Evolutionary conservation across 2,888 invertebrate genomes (phyloP).

Genomic region (Teleiodes luculella): DNA sequence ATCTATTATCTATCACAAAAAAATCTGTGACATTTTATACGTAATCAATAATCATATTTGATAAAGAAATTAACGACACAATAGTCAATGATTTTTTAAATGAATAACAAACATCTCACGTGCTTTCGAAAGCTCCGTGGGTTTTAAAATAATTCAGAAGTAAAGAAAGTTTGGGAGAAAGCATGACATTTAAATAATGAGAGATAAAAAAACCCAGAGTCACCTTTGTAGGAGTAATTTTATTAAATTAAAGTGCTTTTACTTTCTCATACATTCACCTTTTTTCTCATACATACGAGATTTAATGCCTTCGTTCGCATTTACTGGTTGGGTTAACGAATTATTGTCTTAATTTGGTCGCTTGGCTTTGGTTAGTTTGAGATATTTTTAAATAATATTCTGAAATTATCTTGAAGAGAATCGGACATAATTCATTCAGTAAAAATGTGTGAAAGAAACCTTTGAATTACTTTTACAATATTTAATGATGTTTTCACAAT

Average conservation of each 20-base stretch:
- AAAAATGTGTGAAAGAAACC: no score
- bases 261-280: conserved; percentile 17
- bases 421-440: no score
- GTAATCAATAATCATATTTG: no score
- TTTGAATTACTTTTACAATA: no score
- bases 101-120: conserved; percentile 24
- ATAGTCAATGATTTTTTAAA: neutral
- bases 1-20: no score
- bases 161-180: conserved; percentile 58
- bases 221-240: conserved; percentile 13
- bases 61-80: no score
- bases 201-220: conserved; percentile 36
- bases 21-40: no score
- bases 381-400: no score
- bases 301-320: neutral
- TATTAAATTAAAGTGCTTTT: conserved; percentile 14
- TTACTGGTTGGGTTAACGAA: neutral
- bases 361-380: no score
- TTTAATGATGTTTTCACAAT: no score
- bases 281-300: neutral
- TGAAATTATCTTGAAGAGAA: no score
- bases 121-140: conserved; percentile 44
- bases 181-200: conserved; percentile 54
- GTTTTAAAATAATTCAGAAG: conserved; percentile 44
- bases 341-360: no score